Percentiles rank a stretch among this genome's conserved stretches.
These are phyloP conservation scores for Drepana arcuata DNA, from an alignment of 1,140 invertebrate genomes.

Conservation along the genomic window DNA sequence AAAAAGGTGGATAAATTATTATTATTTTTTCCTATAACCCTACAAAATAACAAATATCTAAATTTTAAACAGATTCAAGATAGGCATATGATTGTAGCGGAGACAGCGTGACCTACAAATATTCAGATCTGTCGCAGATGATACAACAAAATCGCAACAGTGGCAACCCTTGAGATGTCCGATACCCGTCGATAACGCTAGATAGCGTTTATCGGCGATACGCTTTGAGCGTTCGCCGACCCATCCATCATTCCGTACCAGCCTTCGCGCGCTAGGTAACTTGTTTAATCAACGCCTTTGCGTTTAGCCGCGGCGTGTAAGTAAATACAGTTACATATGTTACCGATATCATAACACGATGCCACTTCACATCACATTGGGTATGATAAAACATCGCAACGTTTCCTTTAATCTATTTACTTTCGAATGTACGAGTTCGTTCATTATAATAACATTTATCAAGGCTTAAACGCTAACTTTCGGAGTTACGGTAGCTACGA, in stretches of 20 bases:
- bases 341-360: constrained; percentile 44
- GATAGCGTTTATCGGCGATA: constrained; percentile 55
- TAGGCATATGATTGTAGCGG: too few relatives aligned
- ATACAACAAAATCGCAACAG: too few relatives aligned
- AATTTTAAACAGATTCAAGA: too few relatives aligned
- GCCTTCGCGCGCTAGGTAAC: constrained; percentile 38
- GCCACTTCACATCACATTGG: constrained; percentile 44
- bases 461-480: constrained; percentile 5
- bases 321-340: constrained; percentile 62
- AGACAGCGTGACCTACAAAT: too few relatives aligned
- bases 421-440: constrained; percentile 19
- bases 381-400: constrained; percentile 40
- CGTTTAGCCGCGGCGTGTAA: constrained; percentile 42
- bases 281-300: constrained; percentile 26
- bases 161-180: constrained; percentile 16
- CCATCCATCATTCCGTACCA: constrained; percentile 58
- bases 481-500: constrained; percentile 15
- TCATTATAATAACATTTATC: constrained; percentile 21
- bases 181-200: constrained; percentile 39
- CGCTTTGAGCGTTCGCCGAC: constrained; percentile 59
- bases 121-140: too few relatives aligned
- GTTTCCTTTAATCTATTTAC: constrained; percentile 45
- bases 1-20: too few relatives aligned
- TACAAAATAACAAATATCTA: too few relatives aligned
- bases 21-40: too few relatives aligned